Conservation (phyloP, 1,140 invertebrate species). For the Meloidogyne floridensis region DNA sequence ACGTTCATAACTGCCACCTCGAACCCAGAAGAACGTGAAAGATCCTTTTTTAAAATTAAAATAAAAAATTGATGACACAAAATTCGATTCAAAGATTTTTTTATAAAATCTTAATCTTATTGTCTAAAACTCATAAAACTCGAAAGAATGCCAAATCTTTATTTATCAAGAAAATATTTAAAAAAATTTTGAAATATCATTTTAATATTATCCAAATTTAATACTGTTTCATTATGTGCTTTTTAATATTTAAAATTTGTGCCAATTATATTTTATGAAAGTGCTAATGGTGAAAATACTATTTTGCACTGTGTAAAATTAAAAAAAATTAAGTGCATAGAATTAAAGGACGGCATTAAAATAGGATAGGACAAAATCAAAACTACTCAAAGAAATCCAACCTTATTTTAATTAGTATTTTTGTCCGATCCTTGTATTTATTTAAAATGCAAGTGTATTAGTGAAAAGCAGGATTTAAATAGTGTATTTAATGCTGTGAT, state of each 20-base stretch:
- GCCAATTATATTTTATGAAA: no score
- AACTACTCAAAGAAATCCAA: no score
- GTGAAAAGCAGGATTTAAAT: neutral
- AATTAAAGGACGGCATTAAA: no score
- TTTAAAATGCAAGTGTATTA: neutral
- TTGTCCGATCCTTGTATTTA: neutral
- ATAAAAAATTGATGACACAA: neutral
- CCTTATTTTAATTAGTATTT: neutral
- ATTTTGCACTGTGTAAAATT: no score
- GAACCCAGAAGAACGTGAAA: constrained; percentile 51
- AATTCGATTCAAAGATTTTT: neutral
- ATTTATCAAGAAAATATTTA: no score
- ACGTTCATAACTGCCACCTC: constrained; percentile 43
- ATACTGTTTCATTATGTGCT: no score
- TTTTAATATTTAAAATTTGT: no score
- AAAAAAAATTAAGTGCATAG: no score
- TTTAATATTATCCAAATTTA: no score
- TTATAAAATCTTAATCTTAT: neutral
- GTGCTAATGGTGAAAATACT: no score
- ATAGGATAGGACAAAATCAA: no score
- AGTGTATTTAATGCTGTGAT: neutral
- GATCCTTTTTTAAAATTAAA: constrained; percentile 37
- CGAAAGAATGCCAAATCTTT: neutral
- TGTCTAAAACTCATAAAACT: neutral
- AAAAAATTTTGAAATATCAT: no score